Conservation (phyloP, 1,140 invertebrate species). For the Zophobas atratus region DNA sequence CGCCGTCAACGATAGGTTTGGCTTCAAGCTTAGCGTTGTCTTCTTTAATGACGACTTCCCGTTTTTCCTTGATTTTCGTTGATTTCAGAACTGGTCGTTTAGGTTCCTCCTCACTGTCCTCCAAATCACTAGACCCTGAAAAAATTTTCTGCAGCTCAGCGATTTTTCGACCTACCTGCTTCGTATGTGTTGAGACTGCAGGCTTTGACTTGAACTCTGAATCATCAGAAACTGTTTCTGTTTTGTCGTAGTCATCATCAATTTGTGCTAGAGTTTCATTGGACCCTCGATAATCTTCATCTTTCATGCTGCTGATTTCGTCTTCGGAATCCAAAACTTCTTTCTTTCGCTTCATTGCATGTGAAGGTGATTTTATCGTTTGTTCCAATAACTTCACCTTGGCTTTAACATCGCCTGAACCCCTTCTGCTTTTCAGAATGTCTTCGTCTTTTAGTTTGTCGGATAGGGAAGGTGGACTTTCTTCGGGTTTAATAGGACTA, state of each 20-base stretch:
- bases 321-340: constrained; percentile 66
- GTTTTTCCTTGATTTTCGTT: constrained; percentile 46
- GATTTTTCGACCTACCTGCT: constrained; percentile 69
- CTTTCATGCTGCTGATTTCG: constrained; percentile 67
- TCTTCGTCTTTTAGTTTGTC: constrained; percentile 64
- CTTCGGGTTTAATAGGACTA: constrained; percentile 68
- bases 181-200: constrained; percentile 58
- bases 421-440: constrained; percentile 62
- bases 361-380: constrained; percentile 58
- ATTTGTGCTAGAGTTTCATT: constrained; percentile 66
- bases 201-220: constrained; percentile 46
- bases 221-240: constrained; percentile 55
- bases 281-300: constrained; percentile 63
- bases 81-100: constrained; percentile 38
- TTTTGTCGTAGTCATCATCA: constrained; percentile 62
- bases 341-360: constrained; percentile 57
- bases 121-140: constrained; percentile 54
- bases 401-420: constrained; percentile 69
- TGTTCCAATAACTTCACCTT: constrained; percentile 69
- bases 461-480: constrained; percentile 54
- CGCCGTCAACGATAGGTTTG: constrained; percentile 51
- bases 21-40: constrained; percentile 56
- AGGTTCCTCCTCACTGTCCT: constrained; percentile 48
- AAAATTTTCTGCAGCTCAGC: constrained; percentile 70
- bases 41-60: constrained; percentile 42